Conservation (phyloP, 2,797 vertebrate genomes). For the Zenarchopterus dispar region DNA sequence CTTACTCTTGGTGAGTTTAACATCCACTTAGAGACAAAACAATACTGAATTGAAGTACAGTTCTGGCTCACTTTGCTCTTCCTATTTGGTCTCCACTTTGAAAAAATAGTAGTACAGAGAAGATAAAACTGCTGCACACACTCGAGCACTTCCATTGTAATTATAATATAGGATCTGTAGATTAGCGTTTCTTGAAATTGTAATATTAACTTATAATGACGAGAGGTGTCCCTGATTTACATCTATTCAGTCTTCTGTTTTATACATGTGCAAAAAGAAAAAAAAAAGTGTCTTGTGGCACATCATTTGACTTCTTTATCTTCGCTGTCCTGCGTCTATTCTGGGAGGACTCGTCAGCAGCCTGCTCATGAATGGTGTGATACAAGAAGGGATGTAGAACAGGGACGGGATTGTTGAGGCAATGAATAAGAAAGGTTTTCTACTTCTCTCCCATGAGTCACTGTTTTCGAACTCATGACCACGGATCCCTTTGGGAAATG, state of each 20-base stretch:
- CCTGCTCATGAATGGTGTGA: conserved; percentile 13
- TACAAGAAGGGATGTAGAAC: conserved; percentile 9
- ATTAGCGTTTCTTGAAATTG: too few relatives aligned
- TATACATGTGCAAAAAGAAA: not conserved
- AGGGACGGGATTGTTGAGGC: conserved; percentile 28
- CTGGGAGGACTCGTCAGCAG: conserved; percentile 15
- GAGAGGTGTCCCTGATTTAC: not conserved
- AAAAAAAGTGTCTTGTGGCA: not conserved
- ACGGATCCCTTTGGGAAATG: not conserved
- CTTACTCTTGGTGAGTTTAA: not conserved
- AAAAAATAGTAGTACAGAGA: not conserved
- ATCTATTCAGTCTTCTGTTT: not conserved
- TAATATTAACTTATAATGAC: too few relatives aligned
- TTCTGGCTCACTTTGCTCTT: not conserved
- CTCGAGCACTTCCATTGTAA: too few relatives aligned
- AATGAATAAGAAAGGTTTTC: conserved; percentile 20
- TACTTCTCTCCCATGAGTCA: conserved; percentile 19
- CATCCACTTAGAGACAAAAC: too few relatives aligned
- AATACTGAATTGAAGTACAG: not conserved
- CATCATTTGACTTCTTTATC: conserved; percentile 15
- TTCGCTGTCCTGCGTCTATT: conserved; percentile 5
- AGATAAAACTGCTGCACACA: too few relatives aligned
- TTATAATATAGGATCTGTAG: too few relatives aligned
- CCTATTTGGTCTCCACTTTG: not conserved
- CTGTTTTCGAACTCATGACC: conserved; percentile 33